Conservation (phyloP, 2,113 vertebrate species). For the Leptobrachium ailaonicum region DNA sequence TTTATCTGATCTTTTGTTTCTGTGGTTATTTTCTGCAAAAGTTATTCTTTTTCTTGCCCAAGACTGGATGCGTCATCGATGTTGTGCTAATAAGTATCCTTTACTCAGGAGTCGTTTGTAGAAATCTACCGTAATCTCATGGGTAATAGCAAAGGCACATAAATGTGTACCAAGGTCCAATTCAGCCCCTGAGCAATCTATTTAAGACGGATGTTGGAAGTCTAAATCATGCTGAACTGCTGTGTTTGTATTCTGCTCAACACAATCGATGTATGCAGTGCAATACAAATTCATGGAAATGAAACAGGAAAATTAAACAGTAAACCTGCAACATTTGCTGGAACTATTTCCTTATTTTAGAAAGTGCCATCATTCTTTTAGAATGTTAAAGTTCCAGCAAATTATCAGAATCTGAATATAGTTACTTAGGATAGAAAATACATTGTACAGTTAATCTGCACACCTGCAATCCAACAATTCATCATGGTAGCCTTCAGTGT, state of each 20-base stretch:
- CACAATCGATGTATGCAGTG: conserved; percentile 35
- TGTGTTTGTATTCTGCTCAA: conserved; percentile 29
- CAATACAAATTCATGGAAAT: not conserved
- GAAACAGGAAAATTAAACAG: not conserved
- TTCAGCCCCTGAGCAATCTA: conserved; percentile 37
- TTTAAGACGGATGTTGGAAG: conserved; percentile 22
- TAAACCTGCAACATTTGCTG: not conserved
- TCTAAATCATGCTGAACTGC: conserved; percentile 27
- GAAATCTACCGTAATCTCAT: conserved; percentile 1
- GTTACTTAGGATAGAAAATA: not conserved
- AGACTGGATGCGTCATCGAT: not conserved
- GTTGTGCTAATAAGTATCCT: conserved; percentile 13
- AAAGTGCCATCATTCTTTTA: no score
- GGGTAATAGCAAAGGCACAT: conserved; percentile 15
- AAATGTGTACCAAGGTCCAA: conserved; percentile 34
- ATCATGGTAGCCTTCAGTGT: not conserved
- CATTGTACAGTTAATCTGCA: conserved; percentile 5
- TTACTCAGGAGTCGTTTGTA: conserved; percentile 8
- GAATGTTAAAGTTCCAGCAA: no score
- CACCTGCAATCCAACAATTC: not conserved
- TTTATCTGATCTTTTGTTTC: no score
- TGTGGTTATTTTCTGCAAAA: no score
- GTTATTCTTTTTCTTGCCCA: no score
- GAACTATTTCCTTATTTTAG: not conserved
- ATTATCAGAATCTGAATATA: not conserved